phyloP scores from a whole-genome alignment of 2,113 vertebrate genomes.

The Bufo bufo region DNA sequence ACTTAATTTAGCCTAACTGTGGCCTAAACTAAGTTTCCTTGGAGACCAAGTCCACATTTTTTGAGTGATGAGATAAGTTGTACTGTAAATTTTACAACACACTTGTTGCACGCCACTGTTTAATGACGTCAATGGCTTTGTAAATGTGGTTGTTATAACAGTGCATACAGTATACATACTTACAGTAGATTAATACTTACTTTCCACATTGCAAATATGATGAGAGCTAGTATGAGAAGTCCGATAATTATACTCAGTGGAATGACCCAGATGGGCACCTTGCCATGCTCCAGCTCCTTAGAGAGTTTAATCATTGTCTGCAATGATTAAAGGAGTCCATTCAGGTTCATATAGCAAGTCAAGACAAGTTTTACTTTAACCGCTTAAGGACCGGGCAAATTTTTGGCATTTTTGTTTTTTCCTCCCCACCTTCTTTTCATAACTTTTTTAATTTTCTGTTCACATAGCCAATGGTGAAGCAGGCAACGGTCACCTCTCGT shows the following conservation, averaged over 20 bases:
- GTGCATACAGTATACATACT: not conserved
- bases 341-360: not conserved
- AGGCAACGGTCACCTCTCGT: too few species aligned
- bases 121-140: not conserved
- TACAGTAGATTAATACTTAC: slow-evolving; percentile 68
- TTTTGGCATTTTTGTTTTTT: too few species aligned
- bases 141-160: not conserved
- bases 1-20: too few species aligned
- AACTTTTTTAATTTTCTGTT: too few species aligned
- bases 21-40: too few species aligned
- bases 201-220: slow-evolving; percentile 94
- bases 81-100: not conserved
- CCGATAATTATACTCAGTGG: slow-evolving; percentile 90
- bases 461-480: too few species aligned
- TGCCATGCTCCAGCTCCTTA: slow-evolving; percentile 79
- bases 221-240: slow-evolving; percentile 87
- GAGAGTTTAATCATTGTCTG: slow-evolving; percentile 89
- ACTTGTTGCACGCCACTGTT: not conserved
- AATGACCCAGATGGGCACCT: slow-evolving; percentile 92
- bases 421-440: too few species aligned
- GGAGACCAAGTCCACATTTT: too few species aligned
- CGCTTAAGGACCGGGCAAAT: too few species aligned
- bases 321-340: slow-evolving; percentile 57
- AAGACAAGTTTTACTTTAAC: not conserved
- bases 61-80: too few species aligned